Base-by-base conservation (phyloP, 2,113 vertebrate species). In the Saimiri boliviensis region DNA sequence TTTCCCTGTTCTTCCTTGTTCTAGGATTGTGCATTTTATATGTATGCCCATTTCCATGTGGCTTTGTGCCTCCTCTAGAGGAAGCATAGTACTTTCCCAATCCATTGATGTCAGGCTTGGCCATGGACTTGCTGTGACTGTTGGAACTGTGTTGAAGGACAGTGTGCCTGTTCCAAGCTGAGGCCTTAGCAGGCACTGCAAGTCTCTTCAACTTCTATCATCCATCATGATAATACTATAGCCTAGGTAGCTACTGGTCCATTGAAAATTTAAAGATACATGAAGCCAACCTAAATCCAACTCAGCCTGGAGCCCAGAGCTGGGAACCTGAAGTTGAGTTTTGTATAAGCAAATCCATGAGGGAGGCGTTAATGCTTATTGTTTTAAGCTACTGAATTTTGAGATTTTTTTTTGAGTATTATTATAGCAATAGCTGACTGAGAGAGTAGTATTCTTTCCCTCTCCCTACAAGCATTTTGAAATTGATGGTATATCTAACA, bases 391-490 rank as follows among this genome's bases (percentile, higher is more conserved):
- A 71, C 63, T 83, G 23, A 95, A 94, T 82, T 86, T 82, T 21
- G 47, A 47, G 35, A 52, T 35, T 14, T 1, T 30, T 93, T 16
- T 17, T 89, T 68, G 2, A 68, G 17, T n/a, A 27, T 89, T 92
- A 63, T 63, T 88, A 40, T 13, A 91, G 45, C 35, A 93, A 83
- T 93, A 94, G 83, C 89, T 86, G 52, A 85, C n/a, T 42, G 86
- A 77, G 74, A 70, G 9, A 74, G 23, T 86, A 86, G 76, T 76
- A 86, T 96, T 92, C 83, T 74, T 79, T 76, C 70, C 68, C 58
- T 89, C 30, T 92, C 45, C 25, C 32, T 84, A 45, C 58, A 96
- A 89, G n/a, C 86, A 47, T 79, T 89, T 94, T 91, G 52, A 96
- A 93, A 86, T 66, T 83, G 56, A 88, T 70, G 70, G 12, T 83